Evolutionary conservation across 2,888 invertebrate genomes (phyloP), one percentile per base, ranked within the genome.

Genomic region (Eulithis prunata): DNA sequence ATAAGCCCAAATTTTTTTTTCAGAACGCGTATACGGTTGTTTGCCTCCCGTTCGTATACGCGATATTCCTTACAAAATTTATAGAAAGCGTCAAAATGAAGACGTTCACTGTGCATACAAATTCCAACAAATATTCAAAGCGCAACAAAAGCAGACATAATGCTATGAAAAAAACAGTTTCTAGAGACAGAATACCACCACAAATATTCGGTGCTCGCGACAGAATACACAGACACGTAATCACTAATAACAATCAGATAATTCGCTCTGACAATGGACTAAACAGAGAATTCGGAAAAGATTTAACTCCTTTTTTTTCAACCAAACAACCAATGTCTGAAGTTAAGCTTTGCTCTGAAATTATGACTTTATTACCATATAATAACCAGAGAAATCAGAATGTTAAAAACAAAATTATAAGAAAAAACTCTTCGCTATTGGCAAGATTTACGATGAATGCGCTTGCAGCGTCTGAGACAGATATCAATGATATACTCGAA

Each of bases 51-150:
- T 38, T 28, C 11, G 52, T 46, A 60, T 52, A 57, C 51, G 46
- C 60, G 46, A 53, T 36, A 56, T 14, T 32, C 21, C 14, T 12
- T n/a, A 49, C 52, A 54, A 62, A 57, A 54, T 54, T 47, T 57
- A 11, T 32, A 57, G 12, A 12, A 59, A 62, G 49, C 53, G 41
- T 38, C 38, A n/a, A 62, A 57, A 63, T 67, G 59, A 57, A 67
- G 43, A 47, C 43, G 6, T 57, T 64, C 49, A 66, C 57, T 32
- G 47, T 57, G 32, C 59, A 57, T 10, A 36, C 58, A 41, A 60
- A 47, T n/a, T 43, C 64, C 32, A 63, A 41, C 55, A 62, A 65
- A 45, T 11, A 53, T 53, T 68, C 68, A n/a, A 68, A 70, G 45
- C 56, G 67, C 43, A 53, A 56, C 10, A 60, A 65, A 46, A 60